Percentiles rank a stretch among this genome's conserved stretches.
Conservation (phyloP, 1,140 invertebrate genomes). For the Lithobius niger region DNA sequence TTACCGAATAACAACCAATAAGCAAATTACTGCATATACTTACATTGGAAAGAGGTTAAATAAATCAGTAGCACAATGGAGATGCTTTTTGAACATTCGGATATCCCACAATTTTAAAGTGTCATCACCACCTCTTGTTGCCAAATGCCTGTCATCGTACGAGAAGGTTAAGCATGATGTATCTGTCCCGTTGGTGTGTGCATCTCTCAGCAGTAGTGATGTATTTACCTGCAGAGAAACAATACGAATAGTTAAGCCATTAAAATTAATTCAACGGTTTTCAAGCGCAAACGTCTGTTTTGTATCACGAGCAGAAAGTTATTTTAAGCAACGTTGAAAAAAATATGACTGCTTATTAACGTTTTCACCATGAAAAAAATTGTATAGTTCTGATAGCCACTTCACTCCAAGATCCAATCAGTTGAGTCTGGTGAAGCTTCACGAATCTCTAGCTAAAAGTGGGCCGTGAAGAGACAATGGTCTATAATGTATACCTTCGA, state of each 20-base stretch:
- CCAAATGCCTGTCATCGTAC: slow-evolving; percentile 64
- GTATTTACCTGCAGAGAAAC: slow-evolving; percentile 47
- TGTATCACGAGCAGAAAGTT: background rate
- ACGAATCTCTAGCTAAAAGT: too few species aligned
- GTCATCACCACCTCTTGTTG: slow-evolving; percentile 77
- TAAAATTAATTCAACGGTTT: background rate
- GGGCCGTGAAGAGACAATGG: too few species aligned
- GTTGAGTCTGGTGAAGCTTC: too few species aligned
- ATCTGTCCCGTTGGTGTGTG: slow-evolving; percentile 66
- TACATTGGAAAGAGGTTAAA: slow-evolving; percentile 66
- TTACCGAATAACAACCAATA: too few species aligned
- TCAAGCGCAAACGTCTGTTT: background rate
- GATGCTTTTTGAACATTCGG: slow-evolving; percentile 60
- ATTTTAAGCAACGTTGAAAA: slow-evolving; percentile 46
- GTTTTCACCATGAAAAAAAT: background rate
- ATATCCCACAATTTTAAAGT: slow-evolving; percentile 93
- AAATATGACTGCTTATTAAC: background rate
- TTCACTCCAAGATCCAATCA: too few species aligned
- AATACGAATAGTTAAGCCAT: background rate
- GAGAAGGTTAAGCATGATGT: slow-evolving; percentile 77
- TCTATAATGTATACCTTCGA: too few species aligned
- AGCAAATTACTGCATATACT: too few species aligned
- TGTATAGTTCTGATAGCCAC: background rate
- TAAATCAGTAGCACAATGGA: slow-evolving; percentile 52
- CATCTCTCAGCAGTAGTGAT: slow-evolving; percentile 54